Percentiles rank a stretch among this genome's conserved stretches.
Evolutionary conservation across 1,140 invertebrate species (phyloP).

Genomic region (Parapsyche elsis): DNA sequence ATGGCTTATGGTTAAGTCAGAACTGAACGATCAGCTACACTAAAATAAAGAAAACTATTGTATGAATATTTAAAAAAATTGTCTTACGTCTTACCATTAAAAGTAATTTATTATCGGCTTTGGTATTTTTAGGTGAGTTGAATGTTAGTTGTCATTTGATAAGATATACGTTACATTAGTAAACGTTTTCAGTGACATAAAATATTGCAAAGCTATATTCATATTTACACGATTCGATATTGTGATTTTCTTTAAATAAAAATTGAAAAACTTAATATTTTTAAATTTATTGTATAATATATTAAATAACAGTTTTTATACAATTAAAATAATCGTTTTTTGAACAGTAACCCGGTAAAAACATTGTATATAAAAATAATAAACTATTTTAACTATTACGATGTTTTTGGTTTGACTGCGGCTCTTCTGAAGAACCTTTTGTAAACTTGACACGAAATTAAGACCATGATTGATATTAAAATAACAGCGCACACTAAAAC

Average conservation of each 20-base stretch:
- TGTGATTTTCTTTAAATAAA: background rate
- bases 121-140: background rate
- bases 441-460: background rate
- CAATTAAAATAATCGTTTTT: too few relatives aligned
- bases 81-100: too few relatives aligned
- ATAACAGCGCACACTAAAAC: slow-evolving; percentile 7
- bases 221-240: background rate
- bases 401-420: background rate
- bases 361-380: too few relatives aligned
- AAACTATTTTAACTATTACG: background rate
- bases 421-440: background rate
- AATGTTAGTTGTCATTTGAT: background rate
- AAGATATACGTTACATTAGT: too few relatives aligned
- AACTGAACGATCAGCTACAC: too few relatives aligned
- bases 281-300: background rate
- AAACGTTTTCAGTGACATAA: too few relatives aligned
- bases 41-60: too few relatives aligned
- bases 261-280: background rate
- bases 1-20: too few relatives aligned
- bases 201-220: too few relatives aligned
- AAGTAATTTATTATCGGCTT: too few relatives aligned
- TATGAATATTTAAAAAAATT: too few relatives aligned
- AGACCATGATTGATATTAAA: background rate
- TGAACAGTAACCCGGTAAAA: background rate
- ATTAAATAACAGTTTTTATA: too few relatives aligned